Base-by-base conservation (phyloP, 2,797 vertebrate species). In the Rhinogobio ventralis region DNA sequence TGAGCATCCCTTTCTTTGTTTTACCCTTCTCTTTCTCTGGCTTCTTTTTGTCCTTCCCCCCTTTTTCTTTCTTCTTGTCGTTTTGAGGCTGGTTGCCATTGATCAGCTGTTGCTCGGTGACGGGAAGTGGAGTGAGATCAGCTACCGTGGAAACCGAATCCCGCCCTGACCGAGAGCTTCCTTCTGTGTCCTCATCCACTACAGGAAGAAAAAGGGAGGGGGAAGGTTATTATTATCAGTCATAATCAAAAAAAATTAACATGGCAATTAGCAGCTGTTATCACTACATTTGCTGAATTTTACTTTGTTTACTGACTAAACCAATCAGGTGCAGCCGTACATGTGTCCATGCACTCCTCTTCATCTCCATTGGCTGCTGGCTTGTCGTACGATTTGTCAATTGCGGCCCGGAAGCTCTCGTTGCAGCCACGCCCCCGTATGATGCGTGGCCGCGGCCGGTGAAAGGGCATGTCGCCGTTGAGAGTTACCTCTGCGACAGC, bases 381-480 rank as follows among this genome's bases (percentile, higher is more conserved):
- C 55, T 96, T 97, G 88, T 98, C 98, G 0, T 99, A 99, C 0
- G 98, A 99, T 88, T 99, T 99, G 94, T 99, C 98, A 4, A 99
- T 99, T 2, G 98, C 98, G 0, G 97, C 98, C 30, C 98, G 89
- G 94, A 99, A 99, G 89, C 98, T 99, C 83, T 99, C 98, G 0
- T 99, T 99, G 95, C 98, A 99, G 62, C 97, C 97, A 0, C 98
- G 95, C 51, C 97, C 96, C 86, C 98, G 90, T 92, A 96, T 94
- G 46, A 99, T 98, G 4, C 94, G 93, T 0, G 97, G 95, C 62
- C 94, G 96, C 0, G 96, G 92, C 87, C 97, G 94, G 90, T 96
- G 95, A 80, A 97, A 96, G 4, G 93, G 96, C 85, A 97, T 93
- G 86, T 97, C 96, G 0, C 96, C 95, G 0, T 96, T 98, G 86